A percentile compares a stretch with the other conserved stretches of the same genome.
Conservation (phyloP, 1,140 invertebrate genomes). For the Theocolax elegans region DNA sequence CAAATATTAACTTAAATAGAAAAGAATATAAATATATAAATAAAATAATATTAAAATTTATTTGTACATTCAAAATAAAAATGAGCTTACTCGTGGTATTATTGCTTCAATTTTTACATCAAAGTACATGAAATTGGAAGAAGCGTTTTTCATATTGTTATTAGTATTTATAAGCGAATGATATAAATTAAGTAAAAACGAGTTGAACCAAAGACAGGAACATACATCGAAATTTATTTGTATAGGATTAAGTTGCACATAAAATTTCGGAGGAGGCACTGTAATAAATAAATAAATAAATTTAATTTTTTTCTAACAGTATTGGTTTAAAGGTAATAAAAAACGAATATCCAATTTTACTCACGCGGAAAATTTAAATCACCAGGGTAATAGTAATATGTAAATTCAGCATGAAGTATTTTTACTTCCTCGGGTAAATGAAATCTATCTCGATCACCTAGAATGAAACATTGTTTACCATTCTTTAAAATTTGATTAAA, state of each 20-base stretch:
- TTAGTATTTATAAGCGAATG: conserved; percentile 73
- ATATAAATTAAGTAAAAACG: conserved; percentile 89
- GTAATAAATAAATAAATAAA: conserved; percentile 42
- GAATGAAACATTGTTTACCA: conserved; percentile 45
- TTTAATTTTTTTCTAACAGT: neutral
- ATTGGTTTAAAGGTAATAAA: conserved; percentile 30
- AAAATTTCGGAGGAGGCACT: conserved; percentile 94
- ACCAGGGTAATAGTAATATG: conserved; percentile 96
- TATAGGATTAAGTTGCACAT: conserved; percentile 89
- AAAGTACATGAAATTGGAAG: conserved; percentile 76
- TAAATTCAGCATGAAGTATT: conserved; percentile 93
- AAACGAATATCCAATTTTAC: conserved; percentile 49
- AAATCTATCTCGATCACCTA: conserved; percentile 85
- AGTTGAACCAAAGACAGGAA: conserved; percentile 92
- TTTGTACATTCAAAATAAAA: conserved; percentile 5
- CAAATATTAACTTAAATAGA: conserved; percentile 74
- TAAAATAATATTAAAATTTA: conserved; percentile 39
- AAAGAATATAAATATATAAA: conserved; percentile 39
- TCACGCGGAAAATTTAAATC: conserved; percentile 92
- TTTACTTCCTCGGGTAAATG: conserved; percentile 89
- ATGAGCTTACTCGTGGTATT: conserved; percentile 81
- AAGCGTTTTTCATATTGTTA: conserved; percentile 54
- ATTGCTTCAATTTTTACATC: conserved; percentile 91
- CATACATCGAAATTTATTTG: conserved; percentile 85
- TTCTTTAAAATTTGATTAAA: too few relatives aligned